Conservation (phyloP, 2,113 vertebrate species). For the Callopanchax toddi region DNA sequence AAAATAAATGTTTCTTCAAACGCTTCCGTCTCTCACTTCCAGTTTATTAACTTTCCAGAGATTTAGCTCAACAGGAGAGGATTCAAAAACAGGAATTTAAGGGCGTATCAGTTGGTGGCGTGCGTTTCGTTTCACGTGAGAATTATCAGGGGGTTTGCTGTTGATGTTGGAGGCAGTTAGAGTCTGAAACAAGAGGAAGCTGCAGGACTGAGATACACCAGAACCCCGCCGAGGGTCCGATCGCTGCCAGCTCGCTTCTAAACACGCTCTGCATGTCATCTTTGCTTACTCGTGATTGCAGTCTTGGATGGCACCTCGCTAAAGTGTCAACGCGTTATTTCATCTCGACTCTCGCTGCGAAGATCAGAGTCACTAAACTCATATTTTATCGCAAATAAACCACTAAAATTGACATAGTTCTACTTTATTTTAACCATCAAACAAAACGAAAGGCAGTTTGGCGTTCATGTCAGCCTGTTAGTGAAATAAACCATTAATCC, state of each 20-base stretch:
- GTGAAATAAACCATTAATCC: too few relatives aligned
- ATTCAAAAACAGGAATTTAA: not conserved
- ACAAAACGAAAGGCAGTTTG: too few relatives aligned
- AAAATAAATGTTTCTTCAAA: not conserved
- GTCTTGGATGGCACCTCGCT: conserved; percentile 43
- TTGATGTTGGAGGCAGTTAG: conserved; percentile 20
- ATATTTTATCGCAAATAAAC: too few relatives aligned
- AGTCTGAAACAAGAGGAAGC: not conserved
- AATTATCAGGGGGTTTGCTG: conserved; percentile 33
- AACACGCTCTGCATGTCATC: conserved; percentile 21
- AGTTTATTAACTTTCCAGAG: conserved; percentile 7
- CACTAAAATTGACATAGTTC: too few relatives aligned
- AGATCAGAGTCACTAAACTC: not conserved
- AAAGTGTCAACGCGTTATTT: conserved; percentile 17
- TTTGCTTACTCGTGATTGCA: conserved; percentile 30
- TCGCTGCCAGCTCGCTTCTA: conserved; percentile 7
- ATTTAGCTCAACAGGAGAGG: not conserved
- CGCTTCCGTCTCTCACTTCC: conserved; percentile 5
- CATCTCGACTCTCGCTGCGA: conserved; percentile 16
- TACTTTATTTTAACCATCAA: too few relatives aligned
- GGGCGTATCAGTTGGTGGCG: conserved; percentile 8
- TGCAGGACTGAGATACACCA: conserved; percentile 27
- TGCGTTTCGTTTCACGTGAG: conserved; percentile 43
- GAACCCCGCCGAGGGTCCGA: conserved; percentile 7
- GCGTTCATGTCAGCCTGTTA: too few relatives aligned